These are phyloP conservation scores for Gryllus bimaculatus DNA, from an alignment of 1,140 invertebrate genomes.

Conservation along the genomic window DNA sequence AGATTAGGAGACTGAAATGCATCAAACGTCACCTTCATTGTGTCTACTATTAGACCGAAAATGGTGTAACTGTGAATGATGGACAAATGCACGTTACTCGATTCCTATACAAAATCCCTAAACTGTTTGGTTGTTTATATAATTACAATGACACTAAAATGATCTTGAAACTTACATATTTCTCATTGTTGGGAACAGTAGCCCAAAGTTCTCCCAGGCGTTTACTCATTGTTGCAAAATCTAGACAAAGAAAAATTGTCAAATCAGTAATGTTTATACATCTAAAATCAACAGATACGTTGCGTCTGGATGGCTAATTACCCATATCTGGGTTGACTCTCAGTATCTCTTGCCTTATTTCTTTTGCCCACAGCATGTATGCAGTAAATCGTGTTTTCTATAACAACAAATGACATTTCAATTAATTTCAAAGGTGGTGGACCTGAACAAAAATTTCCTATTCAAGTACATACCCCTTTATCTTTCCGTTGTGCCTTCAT, in stretches of 20 bases:
- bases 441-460: background rate
- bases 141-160: background rate
- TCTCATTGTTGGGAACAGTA: slow-evolving; percentile 50
- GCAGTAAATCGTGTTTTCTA: slow-evolving; percentile 73
- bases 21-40: too few relatives aligned
- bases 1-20: too few relatives aligned
- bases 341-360: slow-evolving; percentile 61
- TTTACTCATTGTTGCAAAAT: slow-evolving; percentile 71
- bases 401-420: slow-evolving; percentile 24
- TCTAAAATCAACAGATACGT: background rate
- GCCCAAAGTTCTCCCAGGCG: slow-evolving; percentile 76
- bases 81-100: too few relatives aligned
- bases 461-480: slow-evolving; percentile 48
- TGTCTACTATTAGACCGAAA: too few relatives aligned
- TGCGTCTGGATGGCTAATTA: slow-evolving; percentile 29
- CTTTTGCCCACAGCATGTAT: slow-evolving; percentile 83
- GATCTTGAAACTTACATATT: slow-evolving; percentile 31
- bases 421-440: too few relatives aligned
- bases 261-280: background rate
- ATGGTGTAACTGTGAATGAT: too few relatives aligned
- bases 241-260: slow-evolving; percentile 34
- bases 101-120: too few relatives aligned
- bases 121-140: too few relatives aligned
- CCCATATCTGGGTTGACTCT: slow-evolving; percentile 65
- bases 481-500: slow-evolving; percentile 65